phyloP scores from a whole-genome alignment of 2,888 invertebrate species.

The Agelastica alni region DNA sequence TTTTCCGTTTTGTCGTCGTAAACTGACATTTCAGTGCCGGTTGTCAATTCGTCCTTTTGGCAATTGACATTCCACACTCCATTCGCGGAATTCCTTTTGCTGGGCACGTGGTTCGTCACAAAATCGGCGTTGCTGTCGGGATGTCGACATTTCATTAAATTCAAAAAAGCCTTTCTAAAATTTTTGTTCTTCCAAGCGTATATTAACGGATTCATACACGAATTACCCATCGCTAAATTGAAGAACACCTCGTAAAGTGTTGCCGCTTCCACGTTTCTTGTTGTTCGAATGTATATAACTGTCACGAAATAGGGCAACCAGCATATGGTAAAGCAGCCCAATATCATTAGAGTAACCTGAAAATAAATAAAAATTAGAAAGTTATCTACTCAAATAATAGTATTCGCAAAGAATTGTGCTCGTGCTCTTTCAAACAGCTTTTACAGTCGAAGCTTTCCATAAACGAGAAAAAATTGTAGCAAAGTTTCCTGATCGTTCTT shows the following conservation, averaged over 20 bases:
- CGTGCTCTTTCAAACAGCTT: too few relatives aligned
- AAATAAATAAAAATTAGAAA: constrained; percentile 29
- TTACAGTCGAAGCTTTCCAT: too few relatives aligned
- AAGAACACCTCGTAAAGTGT: constrained; percentile 53
- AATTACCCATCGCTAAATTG: constrained; percentile 76
- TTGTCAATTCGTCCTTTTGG: constrained; percentile 25
- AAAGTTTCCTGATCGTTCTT: too few relatives aligned
- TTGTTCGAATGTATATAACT: constrained; percentile 47
- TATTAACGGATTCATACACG: constrained; percentile 79
- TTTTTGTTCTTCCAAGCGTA: constrained; percentile 85
- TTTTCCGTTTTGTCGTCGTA: constrained; percentile 20
- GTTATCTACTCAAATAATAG: too few relatives aligned
- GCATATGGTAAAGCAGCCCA: constrained; percentile 79
- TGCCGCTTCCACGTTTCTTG: constrained; percentile 33
- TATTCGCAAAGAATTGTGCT: too few relatives aligned
- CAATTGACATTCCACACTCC: constrained; percentile 54
- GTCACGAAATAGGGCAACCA: constrained; percentile 81
- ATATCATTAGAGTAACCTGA: constrained; percentile 76
- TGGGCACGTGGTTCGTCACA: constrained; percentile 61
- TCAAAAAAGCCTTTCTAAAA: constrained; percentile 73
- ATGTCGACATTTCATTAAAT: constrained; percentile 68
- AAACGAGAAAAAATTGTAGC: too few relatives aligned
- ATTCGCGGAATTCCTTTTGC: constrained; percentile 60
- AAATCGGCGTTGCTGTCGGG: constrained; percentile 59
- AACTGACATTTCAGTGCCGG: constrained; percentile 29